These are phyloP conservation scores for Drosophila orena DNA, from an alignment of 1,140 invertebrate genomes.

Conservation along the genomic window DNA sequence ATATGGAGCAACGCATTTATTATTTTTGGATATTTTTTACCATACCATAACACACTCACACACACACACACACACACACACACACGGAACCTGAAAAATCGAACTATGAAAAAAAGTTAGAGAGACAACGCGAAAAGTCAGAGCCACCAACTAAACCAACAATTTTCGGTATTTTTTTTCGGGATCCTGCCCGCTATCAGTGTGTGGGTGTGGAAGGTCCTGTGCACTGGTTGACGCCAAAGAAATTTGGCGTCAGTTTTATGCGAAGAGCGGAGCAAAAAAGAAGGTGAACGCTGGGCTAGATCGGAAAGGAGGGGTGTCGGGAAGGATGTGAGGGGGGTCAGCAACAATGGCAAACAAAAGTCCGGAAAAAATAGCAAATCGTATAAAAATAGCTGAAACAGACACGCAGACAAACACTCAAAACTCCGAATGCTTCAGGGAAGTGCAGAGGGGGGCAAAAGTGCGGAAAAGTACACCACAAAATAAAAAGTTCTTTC, in stretches of 20 bases:
- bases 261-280: constrained; percentile 54
- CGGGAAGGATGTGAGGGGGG: not conserved
- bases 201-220: constrained; percentile 9
- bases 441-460: constrained; percentile 4
- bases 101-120: constrained; percentile 42
- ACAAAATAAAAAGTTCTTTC: constrained; percentile 5
- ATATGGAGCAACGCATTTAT: constrained; percentile 60
- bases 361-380: constrained; percentile 80
- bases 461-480: constrained; percentile 3
- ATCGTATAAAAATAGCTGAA: constrained; percentile 78
- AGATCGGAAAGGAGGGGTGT: not conserved
- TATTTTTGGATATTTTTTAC: constrained; percentile 74
- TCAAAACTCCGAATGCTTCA: constrained; percentile 26
- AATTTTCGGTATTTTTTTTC: constrained; percentile 28
- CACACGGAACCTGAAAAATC: constrained; percentile 53
- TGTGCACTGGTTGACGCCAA: constrained; percentile 77
- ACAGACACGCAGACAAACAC: constrained; percentile 51
- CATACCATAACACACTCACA: constrained; percentile 15
- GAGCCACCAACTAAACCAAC: constrained; percentile 57
- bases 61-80: constrained; percentile 16
- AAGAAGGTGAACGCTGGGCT: constrained; percentile 34
- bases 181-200: not conserved
- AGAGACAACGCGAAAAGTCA: constrained; percentile 59
- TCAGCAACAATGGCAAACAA: constrained; percentile 73
- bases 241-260: constrained; percentile 82